These are phyloP conservation scores for Pterocles gutturalis DNA, from an alignment of 2,113 vertebrate genomes.

Conservation along the genomic window DNA sequence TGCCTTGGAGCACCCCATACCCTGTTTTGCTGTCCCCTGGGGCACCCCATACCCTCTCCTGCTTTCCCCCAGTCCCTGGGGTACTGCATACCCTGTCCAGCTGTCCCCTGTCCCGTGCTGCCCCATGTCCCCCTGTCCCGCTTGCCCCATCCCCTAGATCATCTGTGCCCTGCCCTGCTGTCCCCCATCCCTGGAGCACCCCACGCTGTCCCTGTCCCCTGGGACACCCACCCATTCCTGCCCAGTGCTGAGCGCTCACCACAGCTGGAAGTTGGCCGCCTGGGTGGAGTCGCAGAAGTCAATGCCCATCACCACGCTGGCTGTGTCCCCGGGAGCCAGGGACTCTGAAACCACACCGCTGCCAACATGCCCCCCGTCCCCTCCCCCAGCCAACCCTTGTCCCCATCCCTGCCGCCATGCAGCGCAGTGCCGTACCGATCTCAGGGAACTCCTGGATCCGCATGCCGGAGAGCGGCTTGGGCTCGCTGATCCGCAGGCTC, in stretches of 20 bases:
- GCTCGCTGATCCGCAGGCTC: constrained; percentile 85
- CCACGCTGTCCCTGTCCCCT: not conserved
- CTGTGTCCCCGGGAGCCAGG: constrained; percentile 84
- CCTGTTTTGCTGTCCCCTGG: not conserved
- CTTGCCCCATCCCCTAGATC: not conserved
- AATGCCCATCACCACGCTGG: constrained; percentile 90
- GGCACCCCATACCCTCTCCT: not conserved
- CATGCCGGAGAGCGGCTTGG: constrained; percentile 90
- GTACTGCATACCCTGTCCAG: not conserved
- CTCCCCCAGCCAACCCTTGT: not conserved
- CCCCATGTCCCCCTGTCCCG: not conserved
- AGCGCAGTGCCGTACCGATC: constrained; percentile 79
- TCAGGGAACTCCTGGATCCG: constrained; percentile 92
- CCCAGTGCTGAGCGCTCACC: constrained; percentile 70
- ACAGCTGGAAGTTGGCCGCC: constrained; percentile 96
- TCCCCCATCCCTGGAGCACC: not conserved
- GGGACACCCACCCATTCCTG: not conserved
- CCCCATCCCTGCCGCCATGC: accelerated
- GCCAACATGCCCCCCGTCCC: not conserved
- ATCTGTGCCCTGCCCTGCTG: accelerated
- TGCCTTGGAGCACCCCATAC: not conserved
- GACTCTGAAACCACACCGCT: constrained; percentile 77
- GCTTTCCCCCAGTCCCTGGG: not conserved
- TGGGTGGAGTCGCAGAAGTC: constrained; percentile 98
- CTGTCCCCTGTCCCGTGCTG: not conserved